Conservation (phyloP, 2,888 invertebrate species). For the Eumerus sabulonum region DNA sequence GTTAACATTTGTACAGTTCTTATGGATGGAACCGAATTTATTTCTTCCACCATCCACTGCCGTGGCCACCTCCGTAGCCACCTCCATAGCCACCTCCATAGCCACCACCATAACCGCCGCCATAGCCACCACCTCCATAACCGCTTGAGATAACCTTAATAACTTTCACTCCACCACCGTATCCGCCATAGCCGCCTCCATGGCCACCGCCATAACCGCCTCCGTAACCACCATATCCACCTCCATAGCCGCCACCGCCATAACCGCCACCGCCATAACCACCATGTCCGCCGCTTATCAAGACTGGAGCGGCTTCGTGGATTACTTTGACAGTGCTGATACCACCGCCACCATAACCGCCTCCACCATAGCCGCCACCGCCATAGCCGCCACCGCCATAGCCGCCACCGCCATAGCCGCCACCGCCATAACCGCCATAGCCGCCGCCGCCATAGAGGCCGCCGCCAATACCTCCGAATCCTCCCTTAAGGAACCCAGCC, state of each 20-base stretch:
- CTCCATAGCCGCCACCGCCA: slow-evolving; percentile 22
- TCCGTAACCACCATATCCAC: slow-evolving; percentile 22
- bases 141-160: too few relatives aligned
- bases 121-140: slow-evolving; percentile 17
- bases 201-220: slow-evolving; percentile 21
- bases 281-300: slow-evolving; percentile 7
- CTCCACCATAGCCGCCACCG: slow-evolving; percentile 22
- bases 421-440: slow-evolving; percentile 22
- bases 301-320: slow-evolving; percentile 13
- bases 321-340: slow-evolving; percentile 32
- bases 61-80: slow-evolving; percentile 14
- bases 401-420: slow-evolving; percentile 15
- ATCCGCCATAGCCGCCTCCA: slow-evolving; percentile 24
- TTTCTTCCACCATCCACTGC: too few relatives aligned
- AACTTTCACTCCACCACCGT: not conserved
- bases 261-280: slow-evolving; percentile 22
- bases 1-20: too few relatives aligned
- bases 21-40: too few relatives aligned
- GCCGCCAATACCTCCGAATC: slow-evolving; percentile 13
- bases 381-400: slow-evolving; percentile 24
- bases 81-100: slow-evolving; percentile 17
- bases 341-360: slow-evolving; percentile 20
- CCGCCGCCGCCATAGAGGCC: slow-evolving; percentile 14
- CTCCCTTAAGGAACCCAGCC: slow-evolving; percentile 29
- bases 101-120: slow-evolving; percentile 21